Evolutionary conservation across 2,888 invertebrate genomes (phyloP).

Genomic region (Phragmatobia fuliginosa): DNA sequence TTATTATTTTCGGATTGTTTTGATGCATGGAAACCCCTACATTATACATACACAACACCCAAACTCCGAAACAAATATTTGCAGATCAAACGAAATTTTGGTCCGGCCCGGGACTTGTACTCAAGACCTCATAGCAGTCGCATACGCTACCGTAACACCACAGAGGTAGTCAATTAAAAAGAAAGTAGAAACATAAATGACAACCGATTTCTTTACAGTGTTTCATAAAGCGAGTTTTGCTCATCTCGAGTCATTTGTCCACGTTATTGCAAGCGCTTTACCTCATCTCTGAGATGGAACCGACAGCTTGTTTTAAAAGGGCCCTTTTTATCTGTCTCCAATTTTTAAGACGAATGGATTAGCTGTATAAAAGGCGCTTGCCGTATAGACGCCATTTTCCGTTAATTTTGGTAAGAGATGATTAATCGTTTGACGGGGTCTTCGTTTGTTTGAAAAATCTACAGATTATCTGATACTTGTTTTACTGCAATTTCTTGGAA

Average conservation of each 20-base stretch:
- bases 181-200: slow-evolving; percentile 51
- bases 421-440: slow-evolving; percentile 10
- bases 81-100: no score
- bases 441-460: not conserved
- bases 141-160: no score
- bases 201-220: slow-evolving; percentile 49
- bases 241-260: slow-evolving; percentile 62
- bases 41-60: no score
- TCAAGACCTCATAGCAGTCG: no score
- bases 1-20: no score
- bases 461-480: not conserved
- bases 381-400: slow-evolving; percentile 6
- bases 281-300: slow-evolving; percentile 53
- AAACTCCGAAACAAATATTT: no score
- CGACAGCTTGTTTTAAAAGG: slow-evolving; percentile 58
- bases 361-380: slow-evolving; percentile 23
- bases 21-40: no score
- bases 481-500: not conserved
- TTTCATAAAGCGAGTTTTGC: slow-evolving; percentile 54
- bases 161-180: no score
- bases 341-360: slow-evolving; percentile 37
- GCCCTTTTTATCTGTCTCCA: slow-evolving; percentile 50
- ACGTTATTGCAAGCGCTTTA: slow-evolving; percentile 62
- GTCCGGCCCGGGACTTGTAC: no score
- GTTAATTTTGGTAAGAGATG: slow-evolving; percentile 11